Conservation (phyloP, 2,797 vertebrate genomes). For the Melanotaenia pygmaea region DNA sequence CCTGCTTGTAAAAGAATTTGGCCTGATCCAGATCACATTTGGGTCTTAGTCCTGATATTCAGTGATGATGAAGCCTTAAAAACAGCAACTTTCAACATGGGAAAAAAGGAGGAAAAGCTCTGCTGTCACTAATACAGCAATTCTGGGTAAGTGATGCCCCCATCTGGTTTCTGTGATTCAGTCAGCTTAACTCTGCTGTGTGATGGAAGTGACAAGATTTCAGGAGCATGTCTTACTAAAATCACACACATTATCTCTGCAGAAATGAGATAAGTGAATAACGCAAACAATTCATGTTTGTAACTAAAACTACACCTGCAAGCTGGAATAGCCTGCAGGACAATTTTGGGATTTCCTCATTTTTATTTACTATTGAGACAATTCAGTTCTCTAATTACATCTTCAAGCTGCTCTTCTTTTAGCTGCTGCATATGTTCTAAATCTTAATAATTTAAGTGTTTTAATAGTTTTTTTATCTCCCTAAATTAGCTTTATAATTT, state of each 20-base stretch:
- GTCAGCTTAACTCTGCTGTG: slow-evolving; percentile 7
- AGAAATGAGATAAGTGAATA: not conserved
- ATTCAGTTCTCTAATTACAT: no score
- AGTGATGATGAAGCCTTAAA: slow-evolving; percentile 9
- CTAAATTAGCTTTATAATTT: not conserved
- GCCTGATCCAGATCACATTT: not conserved
- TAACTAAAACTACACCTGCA: no score
- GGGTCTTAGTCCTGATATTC: not conserved
- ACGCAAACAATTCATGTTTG: not conserved
- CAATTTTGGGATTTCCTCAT: not conserved
- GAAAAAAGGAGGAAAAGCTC: not conserved
- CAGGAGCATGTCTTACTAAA: not conserved
- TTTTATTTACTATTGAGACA: not conserved
- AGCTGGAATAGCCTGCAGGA: not conserved
- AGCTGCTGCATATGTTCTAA: no score
- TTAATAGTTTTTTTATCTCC: not conserved
- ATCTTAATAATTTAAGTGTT: no score
- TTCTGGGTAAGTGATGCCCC: slow-evolving; percentile 72
- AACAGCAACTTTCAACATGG: slow-evolving; percentile 18
- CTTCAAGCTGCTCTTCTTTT: no score
- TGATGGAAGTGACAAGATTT: not conserved
- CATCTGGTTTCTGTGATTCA: slow-evolving; percentile 69
- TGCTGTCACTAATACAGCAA: slow-evolving; percentile 16
- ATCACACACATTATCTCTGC: no score
- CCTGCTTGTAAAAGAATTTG: not conserved